Evolutionary conservation across 2,797 vertebrate species (phyloP).

Genomic region (Myotis vivesi): DNA sequence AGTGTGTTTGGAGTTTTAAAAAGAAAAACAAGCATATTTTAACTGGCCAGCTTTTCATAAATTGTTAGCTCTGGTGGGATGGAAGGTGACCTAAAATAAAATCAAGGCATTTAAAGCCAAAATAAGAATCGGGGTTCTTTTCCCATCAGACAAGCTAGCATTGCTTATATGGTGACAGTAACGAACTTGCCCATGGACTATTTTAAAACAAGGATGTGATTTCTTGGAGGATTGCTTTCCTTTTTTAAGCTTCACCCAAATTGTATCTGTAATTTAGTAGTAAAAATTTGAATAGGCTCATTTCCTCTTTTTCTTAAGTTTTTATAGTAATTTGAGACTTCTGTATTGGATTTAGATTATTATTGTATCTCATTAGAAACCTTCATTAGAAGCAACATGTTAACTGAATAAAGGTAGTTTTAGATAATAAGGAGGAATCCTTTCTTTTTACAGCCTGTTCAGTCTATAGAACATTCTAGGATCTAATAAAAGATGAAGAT

Average conservation of each 20-base stretch:
- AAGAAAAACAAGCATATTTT: background rate
- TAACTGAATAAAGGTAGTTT: constrained; percentile 56
- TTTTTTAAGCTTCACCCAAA: constrained; percentile 52
- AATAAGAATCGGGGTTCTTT: background rate
- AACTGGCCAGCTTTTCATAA: background rate
- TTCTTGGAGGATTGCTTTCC: constrained; percentile 1
- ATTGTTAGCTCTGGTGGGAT: constrained; percentile 11
- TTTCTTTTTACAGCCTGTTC: constrained; percentile 72
- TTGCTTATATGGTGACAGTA: background rate
- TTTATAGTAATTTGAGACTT: constrained; percentile 58
- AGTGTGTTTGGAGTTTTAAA: background rate
- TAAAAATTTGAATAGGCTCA: constrained; percentile 26
- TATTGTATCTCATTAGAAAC: constrained; percentile 35
- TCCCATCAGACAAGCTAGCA: background rate
- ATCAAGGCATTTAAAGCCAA: constrained; percentile 8
- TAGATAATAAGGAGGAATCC: constrained; percentile 67
- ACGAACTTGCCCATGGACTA: background rate
- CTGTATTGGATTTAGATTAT: constrained; percentile 52
- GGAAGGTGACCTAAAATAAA: constrained; percentile 39
- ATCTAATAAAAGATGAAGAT: constrained; percentile 75
- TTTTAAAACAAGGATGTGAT: constrained; percentile 13
- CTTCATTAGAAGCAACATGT: constrained; percentile 50
- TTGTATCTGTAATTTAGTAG: constrained; percentile 38
- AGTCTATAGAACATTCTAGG: constrained; percentile 70
- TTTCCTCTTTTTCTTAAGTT: constrained; percentile 16